Conservation (phyloP, 2,113 vertebrate genomes). For the Patagioenas fasciata region DNA sequence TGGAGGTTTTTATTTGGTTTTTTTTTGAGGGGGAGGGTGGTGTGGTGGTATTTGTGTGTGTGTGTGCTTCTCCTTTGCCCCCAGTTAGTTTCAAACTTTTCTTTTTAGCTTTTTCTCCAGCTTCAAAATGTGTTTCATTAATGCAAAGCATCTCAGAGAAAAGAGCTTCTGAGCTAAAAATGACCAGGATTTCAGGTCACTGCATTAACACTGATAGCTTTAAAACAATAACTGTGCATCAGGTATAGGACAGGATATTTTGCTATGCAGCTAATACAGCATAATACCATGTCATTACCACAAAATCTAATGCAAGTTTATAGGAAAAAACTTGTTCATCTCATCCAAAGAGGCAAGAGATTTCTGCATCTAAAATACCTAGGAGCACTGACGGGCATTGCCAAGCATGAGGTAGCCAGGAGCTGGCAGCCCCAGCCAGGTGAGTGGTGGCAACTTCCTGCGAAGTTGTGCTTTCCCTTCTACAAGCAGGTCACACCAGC, state of each 20-base stretch:
- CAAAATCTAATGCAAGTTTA: background rate
- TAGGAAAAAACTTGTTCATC: background rate
- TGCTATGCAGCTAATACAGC: background rate
- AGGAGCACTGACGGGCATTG: background rate
- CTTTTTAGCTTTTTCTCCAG: background rate
- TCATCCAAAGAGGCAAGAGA: background rate
- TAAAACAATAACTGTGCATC: background rate
- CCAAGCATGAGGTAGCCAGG: background rate
- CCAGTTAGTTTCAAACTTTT: background rate
- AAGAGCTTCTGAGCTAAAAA: background rate
- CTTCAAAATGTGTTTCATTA: background rate
- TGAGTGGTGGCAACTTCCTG: background rate
- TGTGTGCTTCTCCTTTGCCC: background rate
- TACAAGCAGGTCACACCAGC: accelerated
- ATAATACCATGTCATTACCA: background rate
- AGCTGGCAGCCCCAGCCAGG: background rate
- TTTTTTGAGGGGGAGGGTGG: too few species aligned
- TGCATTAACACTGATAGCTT: background rate
- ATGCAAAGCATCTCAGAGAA: background rate
- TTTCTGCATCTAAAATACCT: background rate
- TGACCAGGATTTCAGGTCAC: background rate
- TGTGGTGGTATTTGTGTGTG: too few species aligned
- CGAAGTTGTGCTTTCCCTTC: background rate
- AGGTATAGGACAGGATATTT: background rate
- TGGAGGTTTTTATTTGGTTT: background rate